Percentiles rank a stretch among this genome's conserved stretches.
phyloP scores from a whole-genome alignment of 2,888 invertebrate species.

The Caenorhabditis sp. region DNA sequence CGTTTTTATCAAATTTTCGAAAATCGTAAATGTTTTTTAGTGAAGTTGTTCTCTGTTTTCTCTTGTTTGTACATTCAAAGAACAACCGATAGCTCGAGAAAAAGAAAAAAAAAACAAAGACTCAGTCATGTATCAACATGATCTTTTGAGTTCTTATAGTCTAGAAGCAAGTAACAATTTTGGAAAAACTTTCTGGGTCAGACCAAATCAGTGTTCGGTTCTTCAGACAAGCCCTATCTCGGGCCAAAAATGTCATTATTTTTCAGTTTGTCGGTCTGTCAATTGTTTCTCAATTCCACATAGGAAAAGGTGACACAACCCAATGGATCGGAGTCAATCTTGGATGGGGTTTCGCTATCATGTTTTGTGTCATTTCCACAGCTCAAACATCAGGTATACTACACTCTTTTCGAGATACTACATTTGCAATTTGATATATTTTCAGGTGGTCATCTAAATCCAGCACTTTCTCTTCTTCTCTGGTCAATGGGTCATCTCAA shows the following conservation, averaged over 20 bases:
- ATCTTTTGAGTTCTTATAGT: too few species aligned
- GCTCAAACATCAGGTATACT: slow-evolving; percentile 44
- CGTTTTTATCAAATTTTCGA: too few species aligned
- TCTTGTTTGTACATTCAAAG: too few species aligned
- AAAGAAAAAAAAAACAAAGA: too few species aligned
- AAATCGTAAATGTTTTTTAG: too few species aligned
- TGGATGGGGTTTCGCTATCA: slow-evolving; percentile 59
- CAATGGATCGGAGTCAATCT: slow-evolving; percentile 53
- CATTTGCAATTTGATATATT: not conserved
- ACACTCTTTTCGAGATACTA: not conserved
- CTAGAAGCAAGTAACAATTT: too few species aligned
- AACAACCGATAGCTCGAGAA: too few species aligned
- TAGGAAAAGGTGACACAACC: slow-evolving; percentile 40
- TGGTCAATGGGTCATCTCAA: slow-evolving; percentile 55
- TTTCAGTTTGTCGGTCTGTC: slow-evolving; percentile 52
- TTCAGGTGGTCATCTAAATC: slow-evolving; percentile 58
- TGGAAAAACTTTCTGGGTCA: too few species aligned
- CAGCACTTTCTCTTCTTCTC: slow-evolving; percentile 55
- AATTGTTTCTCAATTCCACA: slow-evolving; percentile 53
- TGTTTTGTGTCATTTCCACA: slow-evolving; percentile 48
- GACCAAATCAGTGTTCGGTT: too few species aligned
- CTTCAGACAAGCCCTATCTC: too few species aligned
- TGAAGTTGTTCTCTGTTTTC: not conserved
- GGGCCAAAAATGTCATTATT: not conserved
- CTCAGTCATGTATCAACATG: too few species aligned